These are phyloP conservation scores for Ceyx cyanopectus DNA, from an alignment of 2,113 vertebrate species.

Conservation along the genomic window DNA sequence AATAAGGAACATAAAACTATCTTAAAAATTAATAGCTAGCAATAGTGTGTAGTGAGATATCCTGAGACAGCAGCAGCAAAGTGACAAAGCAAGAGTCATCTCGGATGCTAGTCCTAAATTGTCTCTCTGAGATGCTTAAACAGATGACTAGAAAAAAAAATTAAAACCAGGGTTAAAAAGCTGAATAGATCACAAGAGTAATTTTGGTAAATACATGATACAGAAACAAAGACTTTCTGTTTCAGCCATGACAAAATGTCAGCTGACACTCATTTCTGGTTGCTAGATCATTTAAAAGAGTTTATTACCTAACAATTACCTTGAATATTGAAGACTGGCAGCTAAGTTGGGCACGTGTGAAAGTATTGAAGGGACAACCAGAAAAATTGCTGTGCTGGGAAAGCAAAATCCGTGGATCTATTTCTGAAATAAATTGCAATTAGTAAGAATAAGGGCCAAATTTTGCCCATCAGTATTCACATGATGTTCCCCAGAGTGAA, in stretches of 20 bases:
- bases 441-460: neutral
- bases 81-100: neutral
- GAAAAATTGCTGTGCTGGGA: conserved; percentile 22
- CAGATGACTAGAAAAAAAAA: neutral
- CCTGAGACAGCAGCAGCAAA: neutral
- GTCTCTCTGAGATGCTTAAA: neutral
- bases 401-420: conserved; percentile 28
- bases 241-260: neutral
- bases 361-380: neutral
- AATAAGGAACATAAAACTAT: neutral
- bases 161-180: neutral
- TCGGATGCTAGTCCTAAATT: neutral
- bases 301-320: neutral
- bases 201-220: neutral
- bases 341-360: neutral
- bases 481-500: neutral
- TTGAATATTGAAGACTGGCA: neutral
- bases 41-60: neutral
- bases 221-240: neutral
- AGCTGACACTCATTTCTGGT: neutral
- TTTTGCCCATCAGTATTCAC: neutral
- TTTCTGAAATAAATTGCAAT: conserved; percentile 44
- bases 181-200: neutral
- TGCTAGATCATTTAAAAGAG: neutral
- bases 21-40: conserved; percentile 21